These are phyloP conservation scores for Hiodon tergisus DNA, from an alignment of 2,113 vertebrate species.

Conservation along the genomic window DNA sequence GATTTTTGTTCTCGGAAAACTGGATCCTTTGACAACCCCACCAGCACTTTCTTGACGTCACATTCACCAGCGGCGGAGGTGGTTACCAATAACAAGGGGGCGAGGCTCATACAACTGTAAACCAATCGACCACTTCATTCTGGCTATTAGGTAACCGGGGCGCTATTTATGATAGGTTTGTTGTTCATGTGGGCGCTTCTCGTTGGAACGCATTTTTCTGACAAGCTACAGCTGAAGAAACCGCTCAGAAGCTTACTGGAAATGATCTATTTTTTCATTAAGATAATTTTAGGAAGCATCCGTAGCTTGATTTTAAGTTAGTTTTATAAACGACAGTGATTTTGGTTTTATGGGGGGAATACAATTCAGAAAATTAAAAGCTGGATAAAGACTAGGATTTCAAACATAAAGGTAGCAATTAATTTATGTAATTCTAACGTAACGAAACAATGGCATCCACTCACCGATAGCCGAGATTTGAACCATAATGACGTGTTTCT, in stretches of 20 bases:
- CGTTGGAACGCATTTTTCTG: not conserved
- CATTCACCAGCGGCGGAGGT: not conserved
- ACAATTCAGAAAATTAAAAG: no score
- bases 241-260: not conserved
- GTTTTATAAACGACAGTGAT: no score
- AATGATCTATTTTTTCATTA: not conserved
- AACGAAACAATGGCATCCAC: no score
- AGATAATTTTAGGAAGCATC: no score
- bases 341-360: no score
- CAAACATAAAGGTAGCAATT: not conserved
- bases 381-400: not conserved
- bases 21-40: slow-evolving; percentile 27
- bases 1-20: slow-evolving; percentile 10
- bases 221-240: not conserved
- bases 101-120: slow-evolving; percentile 4
- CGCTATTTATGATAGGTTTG: slow-evolving; percentile 18
- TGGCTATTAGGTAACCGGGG: slow-evolving; percentile 6
- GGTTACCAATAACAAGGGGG: slow-evolving; percentile 1
- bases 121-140: slow-evolving; percentile 27
- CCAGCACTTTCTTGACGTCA: slow-evolving; percentile 40
- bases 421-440: no score
- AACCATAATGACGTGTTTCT: no score
- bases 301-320: no score
- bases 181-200: not conserved
- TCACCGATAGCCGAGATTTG: no score